Base-by-base conservation (phyloP, 2,113 vertebrate species). In the Rutilus rutilus region DNA sequence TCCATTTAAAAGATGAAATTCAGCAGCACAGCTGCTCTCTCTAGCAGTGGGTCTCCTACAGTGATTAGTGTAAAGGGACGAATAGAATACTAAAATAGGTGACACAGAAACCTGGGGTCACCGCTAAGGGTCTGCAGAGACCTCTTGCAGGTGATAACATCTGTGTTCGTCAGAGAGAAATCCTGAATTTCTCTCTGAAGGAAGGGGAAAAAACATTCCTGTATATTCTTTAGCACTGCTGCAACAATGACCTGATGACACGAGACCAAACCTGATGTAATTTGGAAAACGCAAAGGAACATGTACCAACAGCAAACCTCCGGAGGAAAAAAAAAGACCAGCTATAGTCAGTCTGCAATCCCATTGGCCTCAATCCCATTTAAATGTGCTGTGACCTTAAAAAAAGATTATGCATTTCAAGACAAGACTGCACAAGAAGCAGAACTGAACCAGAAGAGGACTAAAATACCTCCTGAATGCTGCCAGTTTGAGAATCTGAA, bases 41-140 rank as follows among this genome's bases (percentile, higher is more conserved):
- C 23, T 27, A 21, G 39, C 45, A 57, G 25, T 71, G 3, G 23
- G 19, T 83, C 64, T 82, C 81, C 27, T 39, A 15, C 39, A 57
- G 81, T 83, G 62, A 83, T 83, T 83, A 83, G 81, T 71, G 64
- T n/a, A 71, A 82, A 83, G 64, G 47, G 47, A 71, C 45, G 45
- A 3, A 33, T 10, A 15, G 80, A 71, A 36, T 71, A 27, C 64
- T 54, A 71, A 83, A 83, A 54, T 83, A 83, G 81, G 42, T 71
- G 81, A 71, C 81, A 83, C 65, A 81, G 81, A 83, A 69, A 83
- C 81, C 81, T 83, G 27, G 78, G 78, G 78, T 81, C 42, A 81
- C n/a, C 1, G 42, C n/a, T 65, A 42, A 64, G 57, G 60, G 62
- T 81, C 59, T 81, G 78, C 17, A 65, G 57, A 47, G 78, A 81